A percentile compares a stretch with the other conserved stretches of the same genome.
These are phyloP conservation scores for Platycercus adscitus DNA, from an alignment of 2,113 vertebrate species.

Conservation along the genomic window DNA sequence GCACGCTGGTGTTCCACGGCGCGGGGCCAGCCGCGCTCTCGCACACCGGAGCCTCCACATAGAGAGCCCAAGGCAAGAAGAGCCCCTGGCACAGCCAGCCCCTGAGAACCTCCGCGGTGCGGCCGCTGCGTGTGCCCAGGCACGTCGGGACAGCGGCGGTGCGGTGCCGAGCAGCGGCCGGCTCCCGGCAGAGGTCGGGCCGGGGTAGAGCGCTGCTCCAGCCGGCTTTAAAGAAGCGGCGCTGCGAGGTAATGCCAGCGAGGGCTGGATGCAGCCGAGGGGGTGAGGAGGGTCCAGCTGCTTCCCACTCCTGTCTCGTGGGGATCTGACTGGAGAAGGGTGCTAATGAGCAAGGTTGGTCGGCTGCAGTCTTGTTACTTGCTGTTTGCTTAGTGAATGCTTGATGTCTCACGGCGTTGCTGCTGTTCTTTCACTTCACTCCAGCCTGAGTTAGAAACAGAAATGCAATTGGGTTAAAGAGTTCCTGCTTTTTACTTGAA, in stretches of 20 bases:
- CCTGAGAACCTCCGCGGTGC: neutral
- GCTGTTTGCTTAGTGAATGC: neutral
- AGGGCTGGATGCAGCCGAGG: neutral
- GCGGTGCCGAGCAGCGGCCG: neutral
- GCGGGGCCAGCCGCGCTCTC: neutral
- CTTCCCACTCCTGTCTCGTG: neutral
- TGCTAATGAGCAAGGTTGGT: neutral
- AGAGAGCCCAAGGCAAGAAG: neutral
- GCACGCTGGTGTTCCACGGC: neutral
- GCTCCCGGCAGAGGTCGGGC: neutral
- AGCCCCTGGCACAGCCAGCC: neutral
- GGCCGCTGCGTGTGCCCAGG: neutral
- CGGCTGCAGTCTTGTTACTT: neutral
- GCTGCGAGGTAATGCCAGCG: neutral
- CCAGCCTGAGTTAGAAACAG: neutral
- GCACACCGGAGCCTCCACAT: neutral
- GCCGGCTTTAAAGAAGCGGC: neutral
- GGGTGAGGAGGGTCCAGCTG: neutral
- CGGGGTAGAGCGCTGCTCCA: neutral
- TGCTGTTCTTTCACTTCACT: neutral
- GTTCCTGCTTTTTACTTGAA: neutral
- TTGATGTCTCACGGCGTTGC: fast-evolving
- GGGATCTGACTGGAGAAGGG: neutral
- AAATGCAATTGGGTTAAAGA: neutral
- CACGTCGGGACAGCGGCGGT: neutral